Evolutionary conservation across 1,140 invertebrate species (phyloP).

Genomic region (Apis florea): DNA sequence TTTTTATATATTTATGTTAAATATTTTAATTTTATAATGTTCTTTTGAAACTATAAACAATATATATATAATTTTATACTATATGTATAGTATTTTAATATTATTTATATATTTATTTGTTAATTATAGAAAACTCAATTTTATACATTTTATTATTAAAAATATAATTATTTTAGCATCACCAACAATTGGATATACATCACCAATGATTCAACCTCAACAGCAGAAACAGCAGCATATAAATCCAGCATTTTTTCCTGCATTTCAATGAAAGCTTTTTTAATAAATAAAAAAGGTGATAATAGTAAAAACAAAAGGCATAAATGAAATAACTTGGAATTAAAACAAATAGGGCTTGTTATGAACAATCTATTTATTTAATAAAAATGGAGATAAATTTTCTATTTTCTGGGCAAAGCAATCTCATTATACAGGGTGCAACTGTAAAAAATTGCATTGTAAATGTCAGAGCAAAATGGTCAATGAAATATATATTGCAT

Average conservation of each 20-base stretch:
- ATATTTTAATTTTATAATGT: too few species aligned
- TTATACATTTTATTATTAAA: neutral
- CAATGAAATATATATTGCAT: conserved; percentile 39
- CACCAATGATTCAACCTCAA: conserved; percentile 64
- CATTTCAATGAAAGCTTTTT: conserved; percentile 80
- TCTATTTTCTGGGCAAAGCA: conserved; percentile 44
- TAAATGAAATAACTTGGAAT: conserved; percentile 35
- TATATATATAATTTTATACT: too few species aligned
- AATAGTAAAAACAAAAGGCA: conserved; percentile 26
- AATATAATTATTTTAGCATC: conserved; percentile 48
- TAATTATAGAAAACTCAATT: too few species aligned
- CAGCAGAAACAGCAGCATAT: conserved; percentile 65
- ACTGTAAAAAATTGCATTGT: conserved; percentile 32
- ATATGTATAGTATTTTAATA: too few species aligned
- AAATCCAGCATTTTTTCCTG: conserved; percentile 75
- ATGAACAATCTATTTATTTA: conserved; percentile 41
- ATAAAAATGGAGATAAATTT: conserved; percentile 47
- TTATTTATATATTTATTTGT: too few species aligned
- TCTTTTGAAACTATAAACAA: too few species aligned
- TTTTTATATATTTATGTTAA: too few species aligned
- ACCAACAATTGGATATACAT: conserved; percentile 66
- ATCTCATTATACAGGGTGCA: conserved; percentile 44
- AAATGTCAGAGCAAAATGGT: conserved; percentile 42
- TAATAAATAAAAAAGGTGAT: conserved; percentile 7
- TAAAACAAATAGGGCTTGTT: conserved; percentile 18